Evolutionary conservation across 2,797 vertebrate genomes (phyloP).

Genomic region (Lycodopsis pacificus): DNA sequence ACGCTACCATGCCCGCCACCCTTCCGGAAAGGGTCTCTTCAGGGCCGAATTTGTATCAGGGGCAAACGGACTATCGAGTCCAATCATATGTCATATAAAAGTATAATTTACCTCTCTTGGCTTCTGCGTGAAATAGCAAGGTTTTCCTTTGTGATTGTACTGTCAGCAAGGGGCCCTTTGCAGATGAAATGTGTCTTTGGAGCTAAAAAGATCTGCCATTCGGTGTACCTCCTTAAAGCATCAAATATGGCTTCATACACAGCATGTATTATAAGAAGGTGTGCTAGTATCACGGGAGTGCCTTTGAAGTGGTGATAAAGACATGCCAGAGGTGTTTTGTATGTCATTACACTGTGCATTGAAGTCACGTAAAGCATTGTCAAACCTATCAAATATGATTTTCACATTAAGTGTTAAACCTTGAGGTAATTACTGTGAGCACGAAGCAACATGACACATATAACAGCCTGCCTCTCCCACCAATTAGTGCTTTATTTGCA

Average conservation of each 20-base stretch:
- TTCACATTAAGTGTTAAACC: conserved; percentile 15
- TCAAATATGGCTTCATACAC: conserved; percentile 1
- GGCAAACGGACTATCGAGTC: conserved; percentile 12
- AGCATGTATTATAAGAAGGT: background rate
- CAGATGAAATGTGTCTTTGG: conserved; percentile 37
- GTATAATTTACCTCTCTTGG: conserved; percentile 34
- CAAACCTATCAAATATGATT: conserved; percentile 20
- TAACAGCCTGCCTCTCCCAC: conserved; percentile 10
- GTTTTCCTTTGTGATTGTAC: conserved; percentile 20
- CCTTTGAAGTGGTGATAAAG: background rate
- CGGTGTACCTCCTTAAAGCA: background rate
- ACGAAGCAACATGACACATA: conserved; percentile 1
- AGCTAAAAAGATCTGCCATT: conserved; percentile 23
- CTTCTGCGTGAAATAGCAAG: conserved; percentile 7
- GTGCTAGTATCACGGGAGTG: background rate
- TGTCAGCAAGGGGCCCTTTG: background rate
- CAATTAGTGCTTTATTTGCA: conserved; percentile 34
- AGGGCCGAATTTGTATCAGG: conserved; percentile 18
- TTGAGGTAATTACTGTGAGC: conserved; percentile 39
- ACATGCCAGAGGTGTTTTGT: conserved; percentile 12
- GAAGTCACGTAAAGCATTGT: background rate
- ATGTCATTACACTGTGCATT: background rate
- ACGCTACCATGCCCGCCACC: background rate
- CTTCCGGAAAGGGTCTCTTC: background rate
- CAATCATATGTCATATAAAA: conserved; percentile 31